These are phyloP conservation scores for Acrobasis suavella DNA, from an alignment of 2,888 invertebrate genomes.

Conservation along the genomic window DNA sequence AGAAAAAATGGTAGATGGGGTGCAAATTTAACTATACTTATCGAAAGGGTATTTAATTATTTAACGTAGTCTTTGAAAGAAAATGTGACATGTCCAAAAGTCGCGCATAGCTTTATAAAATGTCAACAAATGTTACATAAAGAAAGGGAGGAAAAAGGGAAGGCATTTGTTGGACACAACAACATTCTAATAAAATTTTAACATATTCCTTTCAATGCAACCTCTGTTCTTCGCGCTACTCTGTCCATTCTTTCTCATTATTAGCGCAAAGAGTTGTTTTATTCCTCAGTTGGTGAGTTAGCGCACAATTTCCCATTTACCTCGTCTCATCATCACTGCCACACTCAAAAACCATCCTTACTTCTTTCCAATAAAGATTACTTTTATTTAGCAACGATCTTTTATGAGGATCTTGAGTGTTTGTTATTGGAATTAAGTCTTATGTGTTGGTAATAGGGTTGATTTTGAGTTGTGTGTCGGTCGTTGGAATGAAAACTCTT, in stretches of 20 bases:
- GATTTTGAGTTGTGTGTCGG: constrained; percentile 29
- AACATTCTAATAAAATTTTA: too few species aligned
- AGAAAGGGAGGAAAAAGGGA: too few species aligned
- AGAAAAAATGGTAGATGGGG: too few species aligned
- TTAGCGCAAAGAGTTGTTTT: constrained; percentile 80
- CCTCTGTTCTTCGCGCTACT: constrained; percentile 38
- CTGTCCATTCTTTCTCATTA: constrained; percentile 72
- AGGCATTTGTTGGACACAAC: too few species aligned
- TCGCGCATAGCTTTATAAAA: too few species aligned
- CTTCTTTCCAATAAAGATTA: constrained; percentile 33
- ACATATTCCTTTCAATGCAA: neutral
- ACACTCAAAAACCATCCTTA: constrained; percentile 45
- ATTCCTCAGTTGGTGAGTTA: constrained; percentile 73
- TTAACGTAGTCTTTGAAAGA: too few species aligned
- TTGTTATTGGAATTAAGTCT: constrained; percentile 28
- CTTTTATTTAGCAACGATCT: constrained; percentile 35
- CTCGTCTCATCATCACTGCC: constrained; percentile 52
- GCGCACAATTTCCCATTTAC: constrained; percentile 78
- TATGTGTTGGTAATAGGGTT: constrained; percentile 28
- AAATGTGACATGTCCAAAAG: too few species aligned
- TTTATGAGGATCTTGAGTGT: constrained; percentile 40
- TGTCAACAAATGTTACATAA: too few species aligned
- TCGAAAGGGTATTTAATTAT: too few species aligned
- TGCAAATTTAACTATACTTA: too few species aligned
- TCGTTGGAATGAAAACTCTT: constrained; percentile 48